Base-by-base conservation (phyloP, 2,797 vertebrate species). In the Alosa sapidissima region DNA sequence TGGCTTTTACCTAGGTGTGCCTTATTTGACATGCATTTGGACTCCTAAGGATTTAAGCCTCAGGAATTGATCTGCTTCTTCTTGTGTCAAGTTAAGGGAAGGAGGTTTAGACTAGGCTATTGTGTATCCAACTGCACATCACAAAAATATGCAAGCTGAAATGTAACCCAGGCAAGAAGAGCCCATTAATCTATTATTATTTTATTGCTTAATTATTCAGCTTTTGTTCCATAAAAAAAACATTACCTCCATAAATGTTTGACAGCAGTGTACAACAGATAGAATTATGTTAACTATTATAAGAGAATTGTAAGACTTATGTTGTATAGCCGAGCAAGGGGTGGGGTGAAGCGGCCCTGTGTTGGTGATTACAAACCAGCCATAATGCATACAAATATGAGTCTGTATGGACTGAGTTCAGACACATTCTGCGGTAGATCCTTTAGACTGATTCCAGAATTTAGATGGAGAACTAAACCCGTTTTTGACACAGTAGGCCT, bases 1-100 rank as follows among this genome's bases (percentile, higher is more conserved):
- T 21, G 6, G 72, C 36, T 78, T 75, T 75, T 78, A 36, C 58
- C 72, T 78, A 41, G 36, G 72, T 72, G 65, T 78, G 72, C 19
- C 36, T 9, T 78, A 19, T 78, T 78, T 78, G 41, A 78, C 41
- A 78, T 47, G 72, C 47, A 14, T 7, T 47, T 14, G 16, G 72
- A 72, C 68, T 75, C 33, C 4, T 0, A 6, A 28, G 4, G 16
- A 45, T 78, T 78, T 78, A 47, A 78, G 36, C 72, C 8, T 78
- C 72, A 45, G 36, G 5, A 78, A 47, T 47, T 19, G 16, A 78
- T 28, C 72, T 47, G 72, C 16, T 9, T 78, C 19, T 45, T 45
- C 14, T 41, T 21, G 41, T 78, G 45, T 78, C 19, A 41, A 41
- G 16, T 14, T 19, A 5, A 47, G 14, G 14, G 65, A 72, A 36